Base-by-base conservation (phyloP, 2,888 invertebrate species). In the Cantharis rufa region DNA sequence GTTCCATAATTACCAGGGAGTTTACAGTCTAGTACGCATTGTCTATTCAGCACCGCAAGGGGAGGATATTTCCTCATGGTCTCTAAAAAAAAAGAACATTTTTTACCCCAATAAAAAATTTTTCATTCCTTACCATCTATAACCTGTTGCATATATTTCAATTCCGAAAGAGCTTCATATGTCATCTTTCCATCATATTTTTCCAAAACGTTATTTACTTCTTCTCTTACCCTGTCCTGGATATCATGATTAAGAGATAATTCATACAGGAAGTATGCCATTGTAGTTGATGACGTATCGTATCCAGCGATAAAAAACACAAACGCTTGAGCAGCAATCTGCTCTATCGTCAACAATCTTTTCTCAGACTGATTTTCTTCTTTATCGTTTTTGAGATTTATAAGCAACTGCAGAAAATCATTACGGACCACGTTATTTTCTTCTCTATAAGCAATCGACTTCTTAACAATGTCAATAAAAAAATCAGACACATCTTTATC, bases 351-450 rank as follows among this genome's bases (percentile, higher is more conserved):
- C 16, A 78, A 13, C 9, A 7, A 27, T 2, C 48, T 48, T 7
- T 48, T 48, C n/a, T 48, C 48, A 1, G 32, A 32, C 4, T 0
- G n/a, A n/a, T 62, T n/a, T 13, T 71, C 11, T 27, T 15, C 3
- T 3, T n/a, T 15, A 18, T 80, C 78, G 27, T 82, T 79, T 10
- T 82, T 84, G 10, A 85, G 69, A 69, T 81, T 79, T 11, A 84
- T 77, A 71, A 91, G 84, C 2, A 90, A 81, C 78, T 91, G 89
- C 28, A 92, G 83, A 77, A 92, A 90, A 84, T 91, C 91, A 70
- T 90, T 89, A n/a, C 90, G 85, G 0, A 82, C 83, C 0, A 90
- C 79, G 0, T 88, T 85, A 76, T 88, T 87, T 32, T 86, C 83
- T 79, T 88, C 87, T 48, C 90, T 84, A 72, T 88, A 86, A 0